phyloP scores from a whole-genome alignment of 1,140 invertebrate species.

The Megathymus violae region DNA sequence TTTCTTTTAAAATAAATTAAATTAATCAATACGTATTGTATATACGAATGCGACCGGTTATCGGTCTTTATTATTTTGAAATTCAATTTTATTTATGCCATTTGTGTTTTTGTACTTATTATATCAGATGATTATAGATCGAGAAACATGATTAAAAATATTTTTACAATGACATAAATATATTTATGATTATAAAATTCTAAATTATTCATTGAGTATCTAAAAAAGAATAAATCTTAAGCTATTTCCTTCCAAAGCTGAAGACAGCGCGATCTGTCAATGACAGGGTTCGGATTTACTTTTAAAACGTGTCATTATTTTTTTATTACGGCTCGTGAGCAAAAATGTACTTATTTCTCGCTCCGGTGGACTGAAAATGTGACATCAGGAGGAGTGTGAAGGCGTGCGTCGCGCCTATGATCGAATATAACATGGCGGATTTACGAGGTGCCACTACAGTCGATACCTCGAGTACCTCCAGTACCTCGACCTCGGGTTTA shows the following conservation, averaged over 20 bases:
- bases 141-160: too few species aligned
- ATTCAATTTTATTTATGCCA: too few species aligned
- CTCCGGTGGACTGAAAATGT: conserved; percentile 81
- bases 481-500: conserved; percentile 73
- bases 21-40: too few species aligned
- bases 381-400: conserved; percentile 76
- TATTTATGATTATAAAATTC: too few species aligned
- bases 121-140: too few species aligned
- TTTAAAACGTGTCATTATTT: conserved; percentile 80
- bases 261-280: conserved; percentile 52
- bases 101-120: too few species aligned
- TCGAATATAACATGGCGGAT: conserved; percentile 58
- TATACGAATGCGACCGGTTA: too few species aligned
- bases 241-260: conserved; percentile 7
- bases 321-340: conserved; percentile 74
- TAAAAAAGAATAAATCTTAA: not conserved
- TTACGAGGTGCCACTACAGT: conserved; percentile 70
- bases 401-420: conserved; percentile 50
- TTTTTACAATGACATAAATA: too few species aligned
- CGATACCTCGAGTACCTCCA: too few species aligned
- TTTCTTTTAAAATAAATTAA: too few species aligned
- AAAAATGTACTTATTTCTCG: conserved; percentile 83
- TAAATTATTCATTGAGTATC: too few species aligned
- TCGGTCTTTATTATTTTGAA: too few species aligned
- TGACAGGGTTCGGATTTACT: conserved; percentile 60